Conservation (phyloP, 2,113 vertebrate genomes). For the Aspidoscelis tigris region DNA sequence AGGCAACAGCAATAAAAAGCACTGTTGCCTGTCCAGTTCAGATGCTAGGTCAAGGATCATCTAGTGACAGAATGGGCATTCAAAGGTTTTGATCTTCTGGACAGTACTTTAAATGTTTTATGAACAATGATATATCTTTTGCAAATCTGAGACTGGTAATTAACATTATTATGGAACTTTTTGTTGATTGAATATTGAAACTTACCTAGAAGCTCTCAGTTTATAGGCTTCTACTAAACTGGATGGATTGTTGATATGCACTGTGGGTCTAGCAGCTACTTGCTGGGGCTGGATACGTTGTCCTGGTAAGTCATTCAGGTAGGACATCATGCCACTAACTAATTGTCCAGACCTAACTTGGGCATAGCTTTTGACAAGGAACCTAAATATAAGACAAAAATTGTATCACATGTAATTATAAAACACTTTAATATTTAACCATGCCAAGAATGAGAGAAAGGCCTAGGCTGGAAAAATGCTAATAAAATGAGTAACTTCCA, state of each 20-base stretch:
- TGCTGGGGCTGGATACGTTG: constrained; percentile 86
- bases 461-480: not conserved
- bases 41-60: no score
- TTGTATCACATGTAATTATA: not conserved
- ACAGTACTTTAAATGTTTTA: not conserved
- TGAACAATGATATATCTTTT: not conserved
- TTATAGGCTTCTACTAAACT: constrained; percentile 90
- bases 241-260: constrained; percentile 81
- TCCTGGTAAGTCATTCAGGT: constrained; percentile 86
- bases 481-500: not conserved
- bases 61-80: no score
- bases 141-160: not conserved
- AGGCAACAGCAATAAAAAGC: not conserved
- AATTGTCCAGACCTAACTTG: constrained; percentile 85
- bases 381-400: constrained; percentile 73
- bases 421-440: not conserved
- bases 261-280: constrained; percentile 76
- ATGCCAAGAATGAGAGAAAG: not conserved
- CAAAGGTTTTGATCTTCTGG: not conserved
- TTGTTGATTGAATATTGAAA: not conserved
- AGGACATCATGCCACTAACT: constrained; percentile 89
- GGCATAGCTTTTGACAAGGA: constrained; percentile 91
- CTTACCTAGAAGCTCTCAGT: constrained; percentile 88
- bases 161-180: not conserved
- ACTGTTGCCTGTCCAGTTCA: no score